Conservation (phyloP, 2,888 invertebrate species). For the Amphipyra berbera region DNA sequence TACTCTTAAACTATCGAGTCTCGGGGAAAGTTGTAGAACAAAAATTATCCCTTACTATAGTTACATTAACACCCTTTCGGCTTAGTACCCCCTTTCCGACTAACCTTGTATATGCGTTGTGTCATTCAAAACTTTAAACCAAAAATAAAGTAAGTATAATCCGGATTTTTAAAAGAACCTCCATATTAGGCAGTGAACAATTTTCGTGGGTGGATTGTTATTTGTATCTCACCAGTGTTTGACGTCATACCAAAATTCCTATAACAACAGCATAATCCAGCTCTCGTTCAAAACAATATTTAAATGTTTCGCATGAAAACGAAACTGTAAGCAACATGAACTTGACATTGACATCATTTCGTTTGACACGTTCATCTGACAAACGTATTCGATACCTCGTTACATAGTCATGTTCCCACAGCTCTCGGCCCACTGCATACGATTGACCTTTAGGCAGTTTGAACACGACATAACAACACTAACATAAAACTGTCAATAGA, state of each 20-base stretch:
- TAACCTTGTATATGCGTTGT: too few species aligned
- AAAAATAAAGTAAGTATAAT: conserved; percentile 5
- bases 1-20: too few species aligned
- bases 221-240: conserved; percentile 24
- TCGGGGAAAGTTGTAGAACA: too few species aligned
- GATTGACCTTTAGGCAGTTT: conserved; percentile 65
- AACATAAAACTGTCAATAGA: conserved; percentile 57
- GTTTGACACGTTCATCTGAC: conserved; percentile 61
- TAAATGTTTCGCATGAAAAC: conserved; percentile 48
- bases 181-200: conserved; percentile 33
- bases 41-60: too few species aligned
- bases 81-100: too few species aligned
- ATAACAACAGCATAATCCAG: conserved; percentile 17
- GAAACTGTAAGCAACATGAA: conserved; percentile 41
- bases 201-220: conserved; percentile 43
- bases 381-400: conserved; percentile 41
- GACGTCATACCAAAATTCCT: conserved; percentile 53
- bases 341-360: conserved; percentile 76
- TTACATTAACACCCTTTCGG: too few species aligned
- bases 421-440: conserved; percentile 57
- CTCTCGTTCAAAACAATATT: conserved; percentile 36
- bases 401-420: conserved; percentile 60
- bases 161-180: conserved; percentile 10
- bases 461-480: conserved; percentile 33
- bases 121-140: too few species aligned